A percentile compares a stretch with the other conserved stretches of the same genome.
These are phyloP conservation scores for Fistularia tabacaria DNA, from an alignment of 2,797 vertebrate genomes.

Conservation along the genomic window DNA sequence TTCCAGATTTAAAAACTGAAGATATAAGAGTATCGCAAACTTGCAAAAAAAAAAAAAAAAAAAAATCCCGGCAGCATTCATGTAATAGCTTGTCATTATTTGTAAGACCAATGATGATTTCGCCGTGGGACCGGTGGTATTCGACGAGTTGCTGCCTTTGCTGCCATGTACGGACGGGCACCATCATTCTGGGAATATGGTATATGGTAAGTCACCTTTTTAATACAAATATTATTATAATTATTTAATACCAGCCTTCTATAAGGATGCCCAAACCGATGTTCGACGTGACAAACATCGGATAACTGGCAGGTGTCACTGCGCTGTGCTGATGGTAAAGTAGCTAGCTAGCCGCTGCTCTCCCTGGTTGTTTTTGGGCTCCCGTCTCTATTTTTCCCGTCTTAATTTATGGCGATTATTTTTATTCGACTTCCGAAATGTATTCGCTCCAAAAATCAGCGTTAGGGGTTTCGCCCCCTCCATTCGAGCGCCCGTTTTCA, in stretches of 20 bases:
- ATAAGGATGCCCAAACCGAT: too few relatives aligned
- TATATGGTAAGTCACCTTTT: conserved; percentile 83
- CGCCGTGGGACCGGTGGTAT: conserved; percentile 93
- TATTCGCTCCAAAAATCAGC: too few relatives aligned
- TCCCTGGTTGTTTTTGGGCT: conserved; percentile 12
- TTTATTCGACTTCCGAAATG: too few relatives aligned
- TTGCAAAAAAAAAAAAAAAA: too few relatives aligned
- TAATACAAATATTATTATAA: neutral
- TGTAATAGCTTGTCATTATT: conserved; percentile 46
- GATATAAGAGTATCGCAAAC: too few relatives aligned
- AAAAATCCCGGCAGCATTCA: conserved; percentile 35
- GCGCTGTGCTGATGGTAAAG: neutral
- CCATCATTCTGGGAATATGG: conserved; percentile 95
- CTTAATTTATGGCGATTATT: accelerated
- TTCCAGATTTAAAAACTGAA: too few relatives aligned
- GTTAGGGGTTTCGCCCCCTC: too few relatives aligned
- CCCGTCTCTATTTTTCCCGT: neutral
- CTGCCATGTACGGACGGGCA: conserved; percentile 97
- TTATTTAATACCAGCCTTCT: neutral
- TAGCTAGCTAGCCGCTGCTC: conserved; percentile 8
- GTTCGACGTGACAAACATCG: neutral
- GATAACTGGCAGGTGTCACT: neutral
- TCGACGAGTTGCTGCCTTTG: conserved; percentile 98
- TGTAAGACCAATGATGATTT: conserved; percentile 73
- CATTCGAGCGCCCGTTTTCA: too few relatives aligned